Conservation (phyloP, 2,113 vertebrate species). For the Hyaena hyaena region DNA sequence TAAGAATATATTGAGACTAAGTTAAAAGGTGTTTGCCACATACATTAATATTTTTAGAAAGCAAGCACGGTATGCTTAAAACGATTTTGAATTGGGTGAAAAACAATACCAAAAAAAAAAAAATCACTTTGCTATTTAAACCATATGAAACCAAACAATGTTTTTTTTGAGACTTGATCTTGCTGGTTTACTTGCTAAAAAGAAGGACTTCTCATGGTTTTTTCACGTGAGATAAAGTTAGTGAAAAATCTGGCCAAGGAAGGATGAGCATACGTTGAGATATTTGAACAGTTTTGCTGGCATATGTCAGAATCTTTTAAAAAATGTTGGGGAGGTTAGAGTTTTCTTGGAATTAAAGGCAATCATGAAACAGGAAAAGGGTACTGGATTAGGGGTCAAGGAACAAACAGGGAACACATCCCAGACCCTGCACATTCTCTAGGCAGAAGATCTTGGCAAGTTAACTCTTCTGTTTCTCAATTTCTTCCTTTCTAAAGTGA, state of each 20-base stretch:
- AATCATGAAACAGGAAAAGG: not conserved
- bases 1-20: conserved; percentile 31
- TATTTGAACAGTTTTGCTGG: conserved; percentile 68
- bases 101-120: conserved; percentile 41
- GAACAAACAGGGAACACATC: fast-evolving
- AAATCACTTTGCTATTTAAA: conserved; percentile 61
- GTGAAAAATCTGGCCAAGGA: conserved; percentile 68
- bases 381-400: not conserved
- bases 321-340: not conserved
- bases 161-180: conserved; percentile 23
- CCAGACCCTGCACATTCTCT: not conserved
- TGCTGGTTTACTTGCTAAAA: conserved; percentile 33
- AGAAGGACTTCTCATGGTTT: conserved; percentile 29
- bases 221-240: conserved; percentile 63
- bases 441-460: not conserved
- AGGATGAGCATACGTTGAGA: conserved; percentile 69
- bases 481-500: conserved; percentile 31
- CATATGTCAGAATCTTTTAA: conserved; percentile 63
- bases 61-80: conserved; percentile 47
- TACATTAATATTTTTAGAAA: conserved; percentile 53
- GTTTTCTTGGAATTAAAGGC: conserved; percentile 29
- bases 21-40: conserved; percentile 15
- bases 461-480: not conserved
- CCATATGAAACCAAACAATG: conserved; percentile 58
- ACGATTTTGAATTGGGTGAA: conserved; percentile 37